Evolutionary conservation across 2,888 invertebrate genomes (phyloP).

Genomic region (Papilio protenor): DNA sequence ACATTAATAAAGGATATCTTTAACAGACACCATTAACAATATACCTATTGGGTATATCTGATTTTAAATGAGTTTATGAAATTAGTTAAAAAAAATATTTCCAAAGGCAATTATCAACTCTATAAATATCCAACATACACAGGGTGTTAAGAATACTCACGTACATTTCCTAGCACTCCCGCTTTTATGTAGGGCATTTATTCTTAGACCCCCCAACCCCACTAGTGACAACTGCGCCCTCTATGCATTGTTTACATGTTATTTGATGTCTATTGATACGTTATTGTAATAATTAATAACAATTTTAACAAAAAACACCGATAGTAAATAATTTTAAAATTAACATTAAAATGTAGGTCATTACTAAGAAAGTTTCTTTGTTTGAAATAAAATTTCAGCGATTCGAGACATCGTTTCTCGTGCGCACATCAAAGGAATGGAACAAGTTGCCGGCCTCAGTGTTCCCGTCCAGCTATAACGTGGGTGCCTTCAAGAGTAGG

Average conservation of each 20-base stretch:
- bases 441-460: too few relatives aligned
- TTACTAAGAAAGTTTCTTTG: too few relatives aligned
- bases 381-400: too few relatives aligned
- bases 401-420: too few relatives aligned
- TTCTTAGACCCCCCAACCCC: conserved; percentile 71
- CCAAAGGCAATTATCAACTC: conserved; percentile 56
- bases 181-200: conserved; percentile 83
- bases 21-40: too few relatives aligned
- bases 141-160: conserved; percentile 79
- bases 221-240: conserved; percentile 60
- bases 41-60: background rate
- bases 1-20: background rate
- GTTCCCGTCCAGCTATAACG: too few relatives aligned
- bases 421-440: too few relatives aligned
- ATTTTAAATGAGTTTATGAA: background rate
- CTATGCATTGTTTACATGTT: conserved; percentile 66
- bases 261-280: conserved; percentile 64
- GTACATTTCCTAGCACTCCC: conserved; percentile 83
- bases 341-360: too few relatives aligned
- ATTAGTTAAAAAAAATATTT: background rate
- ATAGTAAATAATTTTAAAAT: too few relatives aligned
- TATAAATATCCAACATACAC: conserved; percentile 57
- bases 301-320: too few relatives aligned
- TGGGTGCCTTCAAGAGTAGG: too few relatives aligned
- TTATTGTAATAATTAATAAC: conserved; percentile 44